These are phyloP conservation scores for Ceratosolen solmsi DNA, from an alignment of 1,140 invertebrate genomes.

Conservation along the genomic window DNA sequence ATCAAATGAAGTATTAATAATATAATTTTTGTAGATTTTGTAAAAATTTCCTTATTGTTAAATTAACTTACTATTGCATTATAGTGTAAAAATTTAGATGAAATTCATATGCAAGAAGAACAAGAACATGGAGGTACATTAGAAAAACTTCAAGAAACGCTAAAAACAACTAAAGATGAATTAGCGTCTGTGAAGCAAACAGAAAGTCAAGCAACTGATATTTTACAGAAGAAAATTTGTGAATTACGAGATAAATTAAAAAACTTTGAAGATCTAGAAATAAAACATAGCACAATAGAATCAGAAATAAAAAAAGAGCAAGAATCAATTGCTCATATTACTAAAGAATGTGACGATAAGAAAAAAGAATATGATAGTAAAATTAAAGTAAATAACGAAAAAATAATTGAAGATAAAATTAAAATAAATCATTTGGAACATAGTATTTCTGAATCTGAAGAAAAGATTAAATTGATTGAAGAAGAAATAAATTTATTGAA, in stretches of 20 bases:
- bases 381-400: conserved; percentile 31
- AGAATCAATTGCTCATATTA: conserved; percentile 9
- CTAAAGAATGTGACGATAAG: background rate
- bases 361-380: conserved; percentile 15
- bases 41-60: background rate
- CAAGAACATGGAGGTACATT: conserved; percentile 22
- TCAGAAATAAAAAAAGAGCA: conserved; percentile 34
- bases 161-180: conserved; percentile 29
- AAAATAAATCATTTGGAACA: conserved; percentile 8
- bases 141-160: conserved; percentile 19
- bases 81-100: conserved; percentile 26
- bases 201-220: conserved; percentile 23
- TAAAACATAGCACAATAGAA: background rate
- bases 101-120: conserved; percentile 4
- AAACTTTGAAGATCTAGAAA: conserved; percentile 6
- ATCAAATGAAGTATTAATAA: conserved; percentile 31
- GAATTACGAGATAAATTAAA: conserved; percentile 26
- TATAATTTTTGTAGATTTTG: background rate
- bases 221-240: conserved; percentile 33
- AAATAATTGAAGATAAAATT: conserved; percentile 21
- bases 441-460: background rate
- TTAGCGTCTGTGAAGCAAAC: conserved; percentile 25
- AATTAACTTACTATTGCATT: background rate
- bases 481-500: conserved; percentile 22
- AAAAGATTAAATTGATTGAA: conserved; percentile 26